Evolutionary conservation across 2,888 invertebrate genomes (phyloP).

Genomic region (Liodrosophila aerea): DNA sequence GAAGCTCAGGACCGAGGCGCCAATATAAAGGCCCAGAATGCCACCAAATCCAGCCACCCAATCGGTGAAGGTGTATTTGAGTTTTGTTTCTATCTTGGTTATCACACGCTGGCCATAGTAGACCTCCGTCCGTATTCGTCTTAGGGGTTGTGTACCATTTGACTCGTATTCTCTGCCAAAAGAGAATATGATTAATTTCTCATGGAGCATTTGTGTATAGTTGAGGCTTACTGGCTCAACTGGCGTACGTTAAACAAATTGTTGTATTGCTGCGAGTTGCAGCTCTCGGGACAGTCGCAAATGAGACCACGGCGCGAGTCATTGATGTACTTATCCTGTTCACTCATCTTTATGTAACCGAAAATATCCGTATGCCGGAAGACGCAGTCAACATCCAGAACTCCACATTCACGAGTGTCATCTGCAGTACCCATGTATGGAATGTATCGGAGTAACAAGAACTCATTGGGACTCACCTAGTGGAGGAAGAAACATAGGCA

Average conservation of each 20-base stretch:
- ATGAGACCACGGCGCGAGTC: slow-evolving; percentile 63
- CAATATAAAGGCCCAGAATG: slow-evolving; percentile 82
- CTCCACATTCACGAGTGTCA: slow-evolving; percentile 57
- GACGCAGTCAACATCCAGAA: slow-evolving; percentile 73
- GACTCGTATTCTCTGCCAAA: background rate
- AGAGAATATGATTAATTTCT: background rate
- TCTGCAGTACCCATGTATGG: slow-evolving; percentile 18
- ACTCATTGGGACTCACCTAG: slow-evolving; percentile 36
- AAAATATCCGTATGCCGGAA: slow-evolving; percentile 65
- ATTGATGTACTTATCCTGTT: slow-evolving; percentile 62
- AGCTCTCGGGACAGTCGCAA: slow-evolving; percentile 75
- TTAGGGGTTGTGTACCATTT: slow-evolving; percentile 20
- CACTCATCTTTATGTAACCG: slow-evolving; percentile 47
- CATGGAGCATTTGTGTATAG: background rate
- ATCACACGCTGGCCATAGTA: slow-evolving; percentile 80
- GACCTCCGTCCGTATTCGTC: slow-evolving; percentile 72
- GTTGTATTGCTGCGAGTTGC: slow-evolving; percentile 60
- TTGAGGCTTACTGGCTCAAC: slow-evolving; percentile 38
- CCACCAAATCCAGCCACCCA: slow-evolving; percentile 82
- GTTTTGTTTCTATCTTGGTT: slow-evolving; percentile 80
- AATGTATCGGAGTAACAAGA: background rate
- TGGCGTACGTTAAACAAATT: slow-evolving; percentile 58
- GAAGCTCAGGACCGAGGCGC: slow-evolving; percentile 82
- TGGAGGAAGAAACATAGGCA: slow-evolving; percentile 65
- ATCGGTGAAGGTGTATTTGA: slow-evolving; percentile 80